These are phyloP conservation scores for Pedionomus torquatus DNA, from an alignment of 2,113 vertebrate species.

Conservation along the genomic window DNA sequence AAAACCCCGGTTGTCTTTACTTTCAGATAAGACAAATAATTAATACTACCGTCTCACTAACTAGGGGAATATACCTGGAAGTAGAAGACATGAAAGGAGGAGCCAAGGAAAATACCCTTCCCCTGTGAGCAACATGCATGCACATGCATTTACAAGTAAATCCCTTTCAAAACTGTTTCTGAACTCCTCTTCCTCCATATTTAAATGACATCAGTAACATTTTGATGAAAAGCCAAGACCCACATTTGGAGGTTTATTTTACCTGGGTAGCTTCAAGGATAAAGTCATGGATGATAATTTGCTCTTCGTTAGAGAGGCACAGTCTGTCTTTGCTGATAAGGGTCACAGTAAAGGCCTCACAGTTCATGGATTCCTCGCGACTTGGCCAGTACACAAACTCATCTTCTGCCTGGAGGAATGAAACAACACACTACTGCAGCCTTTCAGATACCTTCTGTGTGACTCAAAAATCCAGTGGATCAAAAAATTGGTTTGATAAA, in stretches of 20 bases:
- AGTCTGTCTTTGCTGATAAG: conserved; percentile 98
- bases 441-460: not conserved
- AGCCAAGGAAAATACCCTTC: not conserved
- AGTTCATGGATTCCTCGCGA: conserved; percentile 98
- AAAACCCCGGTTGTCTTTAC: not conserved
- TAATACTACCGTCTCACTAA: not conserved
- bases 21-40: not conserved
- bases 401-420: conserved; percentile 88
- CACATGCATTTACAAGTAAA: not conserved
- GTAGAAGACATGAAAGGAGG: not conserved
- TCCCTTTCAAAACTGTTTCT: not conserved
- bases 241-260: not conserved
- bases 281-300: conserved; percentile 99
- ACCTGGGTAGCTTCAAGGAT: conserved; percentile 99
- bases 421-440: not conserved
- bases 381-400: conserved; percentile 99
- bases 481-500: conserved; percentile 45
- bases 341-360: conserved; percentile 97
- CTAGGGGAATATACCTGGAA: not conserved
- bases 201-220: not conserved
- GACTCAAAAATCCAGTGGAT: conserved; percentile 47
- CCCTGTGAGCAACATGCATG: not conserved
- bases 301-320: conserved; percentile 98
- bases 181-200: not conserved
- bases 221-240: not conserved